Evolutionary conservation across 2,797 vertebrate species (phyloP), one percentile per base, ranked within the genome.

Genomic region (Chaunax sp.): DNA sequence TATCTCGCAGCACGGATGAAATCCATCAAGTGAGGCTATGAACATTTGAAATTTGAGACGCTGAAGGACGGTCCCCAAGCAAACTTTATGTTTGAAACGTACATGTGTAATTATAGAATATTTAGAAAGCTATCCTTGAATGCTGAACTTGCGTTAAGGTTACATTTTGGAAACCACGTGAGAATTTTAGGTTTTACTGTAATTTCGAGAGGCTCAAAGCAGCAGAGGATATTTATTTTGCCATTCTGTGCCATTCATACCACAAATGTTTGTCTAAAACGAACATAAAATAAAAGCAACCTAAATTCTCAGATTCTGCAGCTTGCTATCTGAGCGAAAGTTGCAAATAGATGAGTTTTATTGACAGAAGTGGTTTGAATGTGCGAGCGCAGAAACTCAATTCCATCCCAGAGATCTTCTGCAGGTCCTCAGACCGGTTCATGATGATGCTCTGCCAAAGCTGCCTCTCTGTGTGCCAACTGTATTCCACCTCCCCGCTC

Each of bases 301-400:
- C n/a, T n/a, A n/a, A n/a, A n/a, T 77, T 73, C 65, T 25, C 30
- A 70, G 37, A 75, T 64, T 6, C 49, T 16, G 51, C 37, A 19
- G 40, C 43, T 68, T 45, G 49, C 74, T 60, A 64, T 55, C 50
- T 67, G 75, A 80, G 56, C 70, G 58, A 82, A 67, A 80, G 60
- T 72, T 69, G 23, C 68, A 75, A 75, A 85, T 76, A 85, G 88
- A 83, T 85, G 65, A 83, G 80, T 75, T 76, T 84, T 81, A 68
- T 68, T 76, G 69, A 89, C 66, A 89, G 75, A 89, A 87, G 47
- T 80, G 40, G 51, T 77, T 83, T 67, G 82, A 88, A 88, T 75
- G 74, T 58, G 59, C 77, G 56, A 25, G 74, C 67, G 47, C 44
- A 62, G 85, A 89, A 87, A 88, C 77, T 72, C 46, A 26, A 89